Evolutionary conservation across 2,113 vertebrate genomes (phyloP), one percentile per base, ranked within the genome.

Genomic region (Sebastes fasciatus): DNA sequence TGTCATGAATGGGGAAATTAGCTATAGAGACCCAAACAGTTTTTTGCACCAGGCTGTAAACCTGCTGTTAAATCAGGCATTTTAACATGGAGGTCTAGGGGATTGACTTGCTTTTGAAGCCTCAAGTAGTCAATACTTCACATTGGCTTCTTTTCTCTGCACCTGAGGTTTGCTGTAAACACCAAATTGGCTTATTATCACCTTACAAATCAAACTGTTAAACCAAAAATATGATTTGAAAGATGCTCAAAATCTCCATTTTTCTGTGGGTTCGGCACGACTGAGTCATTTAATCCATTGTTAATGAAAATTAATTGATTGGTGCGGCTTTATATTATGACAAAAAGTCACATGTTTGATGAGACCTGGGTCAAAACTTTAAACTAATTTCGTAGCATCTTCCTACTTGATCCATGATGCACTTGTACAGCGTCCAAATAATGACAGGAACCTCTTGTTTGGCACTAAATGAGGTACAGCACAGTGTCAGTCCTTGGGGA

Each of bases 401-500:
- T 8, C 9, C 0, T 45, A 4, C 0, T 45, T 0, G 65, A 43
- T 43, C 8, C 51, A 51, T 8, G 23, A 62, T 4, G 12, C 8
- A 1, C 60, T 54, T 26, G 5, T 46, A 10, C 73, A 81, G 26
- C 8, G 6, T 61, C n/a, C 8, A 21, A 13, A 82, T 42, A 46
- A 72, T 57, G 71, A 84, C 62, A 49, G 17, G 61, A 70, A 74
- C 34, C 62, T 77, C 14, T 73, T 60, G 79, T 75, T 69, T 67
- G 73, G 40, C 45, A 12, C 69, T 70, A 55, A 86, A 68, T 51
- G 84, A 62, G 65, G 16, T 61, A 0, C 58, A 52, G 23, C 57
- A 8, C 8, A 16, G 70, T 34, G 43, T 65, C 54, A 51, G 81
- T 87, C 79, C 90, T 88, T 80, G 86, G 66, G 34, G 68, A 57